Evolutionary conservation across 2,113 vertebrate species (phyloP).

Genomic region (Pachypanchax playfairii): DNA sequence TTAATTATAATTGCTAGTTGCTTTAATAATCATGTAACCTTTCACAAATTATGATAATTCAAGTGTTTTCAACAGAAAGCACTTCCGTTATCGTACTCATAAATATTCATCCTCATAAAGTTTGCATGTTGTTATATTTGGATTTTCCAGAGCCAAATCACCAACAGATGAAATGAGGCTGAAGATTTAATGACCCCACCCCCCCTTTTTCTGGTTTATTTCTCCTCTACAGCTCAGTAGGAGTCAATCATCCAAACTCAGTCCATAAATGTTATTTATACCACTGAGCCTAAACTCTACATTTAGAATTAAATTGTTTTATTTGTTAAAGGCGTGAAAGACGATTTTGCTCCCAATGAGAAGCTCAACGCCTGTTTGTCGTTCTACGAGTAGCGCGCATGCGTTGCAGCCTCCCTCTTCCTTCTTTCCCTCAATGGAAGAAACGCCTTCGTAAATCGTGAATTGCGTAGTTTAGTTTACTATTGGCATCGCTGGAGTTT

Average conservation of each 20-base stretch:
- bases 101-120: slow-evolving; percentile 23
- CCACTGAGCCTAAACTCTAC: neutral
- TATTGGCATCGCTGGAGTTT: no score
- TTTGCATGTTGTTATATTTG: neutral
- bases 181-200: neutral
- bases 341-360: no score
- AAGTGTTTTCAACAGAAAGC: neutral
- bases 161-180: neutral
- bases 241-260: slow-evolving; percentile 6
- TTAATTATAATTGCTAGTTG: slow-evolving; percentile 19
- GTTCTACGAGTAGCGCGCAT: no score
- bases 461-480: no score
- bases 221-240: neutral
- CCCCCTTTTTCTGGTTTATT: neutral
- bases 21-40: slow-evolving; percentile 4
- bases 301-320: neutral
- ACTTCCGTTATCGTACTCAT: slow-evolving; percentile 21
- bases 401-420: no score
- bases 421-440: no score
- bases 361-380: no score
- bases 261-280: slow-evolving; percentile 13
- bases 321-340: no score
- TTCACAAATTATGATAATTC: slow-evolving; percentile 3
- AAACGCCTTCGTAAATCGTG: no score
- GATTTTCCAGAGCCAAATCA: neutral